These are phyloP conservation scores for Manacus vitellinus DNA, from an alignment of 2,113 vertebrate genomes.

Conservation along the genomic window DNA sequence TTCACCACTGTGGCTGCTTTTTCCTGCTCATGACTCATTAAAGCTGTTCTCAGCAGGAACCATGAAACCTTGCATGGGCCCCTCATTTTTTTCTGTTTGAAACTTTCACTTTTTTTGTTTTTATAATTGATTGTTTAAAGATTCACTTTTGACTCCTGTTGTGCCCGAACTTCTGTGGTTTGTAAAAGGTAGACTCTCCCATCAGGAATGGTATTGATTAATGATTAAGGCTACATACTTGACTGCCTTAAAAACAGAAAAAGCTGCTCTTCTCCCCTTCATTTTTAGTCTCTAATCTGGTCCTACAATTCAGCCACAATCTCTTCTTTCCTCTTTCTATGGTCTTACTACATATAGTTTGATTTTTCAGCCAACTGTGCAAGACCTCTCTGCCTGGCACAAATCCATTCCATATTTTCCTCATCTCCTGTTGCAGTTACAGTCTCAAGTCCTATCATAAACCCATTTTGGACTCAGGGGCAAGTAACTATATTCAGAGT, in stretches of 20 bases:
- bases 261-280: not conserved
- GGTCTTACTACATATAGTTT: not conserved
- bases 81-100: not conserved
- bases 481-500: not conserved
- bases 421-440: not conserved
- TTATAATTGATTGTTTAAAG: constrained; percentile 17
- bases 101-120: not conserved
- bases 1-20: not conserved
- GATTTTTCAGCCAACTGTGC: not conserved
- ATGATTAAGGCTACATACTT: not conserved
- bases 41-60: not conserved
- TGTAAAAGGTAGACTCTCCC: not conserved
- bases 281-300: not conserved
- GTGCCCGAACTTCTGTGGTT: not conserved
- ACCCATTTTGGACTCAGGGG: not conserved
- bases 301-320: not conserved
- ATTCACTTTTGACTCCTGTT: not conserved
- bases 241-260: not conserved
- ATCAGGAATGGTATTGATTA: not conserved
- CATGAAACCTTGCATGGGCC: not conserved
- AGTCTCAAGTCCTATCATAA: not conserved
- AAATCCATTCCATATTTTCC: not conserved
- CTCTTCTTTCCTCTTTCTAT: not conserved
- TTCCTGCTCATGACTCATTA: not conserved
- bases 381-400: not conserved